Evolutionary conservation across 2,888 invertebrate genomes (phyloP), one percentile per base, ranked within the genome.

Genomic region (Scaptomyza cyrtandrae): DNA sequence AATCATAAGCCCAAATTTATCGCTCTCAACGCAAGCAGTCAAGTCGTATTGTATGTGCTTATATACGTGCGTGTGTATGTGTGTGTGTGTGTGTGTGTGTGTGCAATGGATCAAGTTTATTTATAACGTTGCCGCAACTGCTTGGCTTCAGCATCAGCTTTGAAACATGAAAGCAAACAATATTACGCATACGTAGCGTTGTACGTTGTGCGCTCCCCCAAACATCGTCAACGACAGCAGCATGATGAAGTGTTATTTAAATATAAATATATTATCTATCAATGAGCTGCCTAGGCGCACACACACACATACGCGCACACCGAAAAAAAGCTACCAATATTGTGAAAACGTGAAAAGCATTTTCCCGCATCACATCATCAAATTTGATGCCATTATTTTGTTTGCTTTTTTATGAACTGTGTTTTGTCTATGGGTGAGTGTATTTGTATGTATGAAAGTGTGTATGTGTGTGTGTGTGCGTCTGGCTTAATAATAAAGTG

Each of bases 201-300:
- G 75, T 10, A 48, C 50, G 45, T 41, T 41, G 39, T 41, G 31
- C 19, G 33, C n/a, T 46, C 2, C 24, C 31, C 33, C 35, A 19
- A 27, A 35, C 43, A 62, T 9, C 67, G 50, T 53, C 72, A 57
- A 49, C 71, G 61, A 56, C 71, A 67, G 72, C 64, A 71, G 74
- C 78, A 85, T 85, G 87, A 85, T 85, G 80, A 85, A 85, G 85
- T 85, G 85, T 80, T 85, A 85, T 87, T 85, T 85, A 85, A 85
- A 85, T 85, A 87, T 85, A 86, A 82, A 87, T 85, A 85, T 87
- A 85, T 85, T 85, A 85, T 87, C 87, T 80, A 85, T 85, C 83
- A 85, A 85, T 85, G 76, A 80, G 69, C 84, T 71, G 86, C 53
- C 69, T 66, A 68, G 56, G 68, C 63, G 48, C 66, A 53, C 61